Percentiles rank a stretch among this genome's conserved stretches.
phyloP scores from a whole-genome alignment of 2,797 vertebrate genomes.

The Premnoplex brunnescens region DNA sequence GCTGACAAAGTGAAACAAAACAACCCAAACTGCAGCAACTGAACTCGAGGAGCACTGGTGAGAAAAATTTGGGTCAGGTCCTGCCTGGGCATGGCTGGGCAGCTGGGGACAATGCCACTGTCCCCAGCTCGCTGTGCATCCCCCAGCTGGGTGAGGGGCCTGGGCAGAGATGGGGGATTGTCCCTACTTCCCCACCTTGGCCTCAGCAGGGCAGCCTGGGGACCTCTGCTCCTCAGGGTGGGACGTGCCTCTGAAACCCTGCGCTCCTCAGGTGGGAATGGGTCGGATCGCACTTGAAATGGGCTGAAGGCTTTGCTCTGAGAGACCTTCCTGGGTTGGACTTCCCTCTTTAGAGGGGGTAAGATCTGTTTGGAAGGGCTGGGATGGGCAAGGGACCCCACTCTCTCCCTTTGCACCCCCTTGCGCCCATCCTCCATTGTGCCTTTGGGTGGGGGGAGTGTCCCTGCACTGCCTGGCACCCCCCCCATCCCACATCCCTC shows the following conservation, averaged over 20 bases:
- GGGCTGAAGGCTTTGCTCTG: not conserved
- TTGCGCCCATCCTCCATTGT: fast-evolving
- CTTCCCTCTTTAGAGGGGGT: not conserved
- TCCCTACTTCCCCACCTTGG: not conserved
- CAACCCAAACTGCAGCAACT: not conserved
- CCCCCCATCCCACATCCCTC: fast-evolving
- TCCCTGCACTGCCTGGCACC: fast-evolving
- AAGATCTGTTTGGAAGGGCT: not conserved
- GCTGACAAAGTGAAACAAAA: not conserved
- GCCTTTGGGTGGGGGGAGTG: fast-evolving
- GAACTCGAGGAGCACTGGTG: fast-evolving
- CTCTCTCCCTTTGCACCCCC: not conserved
- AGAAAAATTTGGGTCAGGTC: fast-evolving
- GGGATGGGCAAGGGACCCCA: fast-evolving
- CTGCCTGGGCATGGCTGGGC: not conserved
- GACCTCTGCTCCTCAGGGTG: fast-evolving
- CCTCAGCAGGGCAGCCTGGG: fast-evolving
- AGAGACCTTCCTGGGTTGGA: not conserved
- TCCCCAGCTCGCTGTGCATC: fast-evolving
- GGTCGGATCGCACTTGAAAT: fast-evolving
- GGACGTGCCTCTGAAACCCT: not conserved
- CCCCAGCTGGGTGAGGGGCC: not conserved
- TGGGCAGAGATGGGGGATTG: not conserved
- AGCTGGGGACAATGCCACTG: not conserved
- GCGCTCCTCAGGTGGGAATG: fast-evolving